A percentile compares a stretch with the other conserved stretches of the same genome.
phyloP scores from a whole-genome alignment of 2,888 invertebrate species.

The Leucophenga maculata region DNA sequence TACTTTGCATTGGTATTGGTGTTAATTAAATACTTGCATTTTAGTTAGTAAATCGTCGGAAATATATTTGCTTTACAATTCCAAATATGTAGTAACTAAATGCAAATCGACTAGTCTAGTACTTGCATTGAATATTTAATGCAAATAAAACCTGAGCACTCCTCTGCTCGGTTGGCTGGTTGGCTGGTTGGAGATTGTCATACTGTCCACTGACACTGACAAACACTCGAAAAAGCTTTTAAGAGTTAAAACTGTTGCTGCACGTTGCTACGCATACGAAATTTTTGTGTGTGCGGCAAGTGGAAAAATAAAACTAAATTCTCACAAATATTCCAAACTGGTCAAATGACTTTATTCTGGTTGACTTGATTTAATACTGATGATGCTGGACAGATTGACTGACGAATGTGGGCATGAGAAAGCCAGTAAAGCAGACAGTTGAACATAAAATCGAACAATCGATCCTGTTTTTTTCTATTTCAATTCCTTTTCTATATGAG shows the following conservation, averaged over 20 bases:
- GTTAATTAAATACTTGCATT: conserved; percentile 16
- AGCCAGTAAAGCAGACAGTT: no score
- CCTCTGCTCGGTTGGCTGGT: background rate
- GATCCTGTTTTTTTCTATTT: no score
- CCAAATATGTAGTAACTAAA: conserved; percentile 7
- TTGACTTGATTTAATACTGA: conserved; percentile 25
- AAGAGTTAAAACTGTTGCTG: conserved; percentile 18
- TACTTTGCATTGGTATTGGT: background rate
- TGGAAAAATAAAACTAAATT: background rate
- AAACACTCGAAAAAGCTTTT: conserved; percentile 28
- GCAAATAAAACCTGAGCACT: conserved; percentile 19
- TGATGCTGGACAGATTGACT: background rate
- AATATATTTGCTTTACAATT: no score
- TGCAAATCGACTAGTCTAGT: background rate
- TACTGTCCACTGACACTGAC: conserved; percentile 7
- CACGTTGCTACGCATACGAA: background rate
- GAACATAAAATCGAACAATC: no score
- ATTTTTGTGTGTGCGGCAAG: background rate
- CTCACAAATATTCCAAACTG: conserved; percentile 24
- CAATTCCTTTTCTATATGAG: no score
- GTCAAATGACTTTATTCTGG: conserved; percentile 27
- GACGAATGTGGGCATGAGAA: background rate
- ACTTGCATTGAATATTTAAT: conserved; percentile 25
- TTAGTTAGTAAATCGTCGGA: background rate
- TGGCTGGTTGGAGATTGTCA: background rate